Evolutionary conservation across 1,140 invertebrate genomes (phyloP).

Genomic region (Bombyx mandarina): DNA sequence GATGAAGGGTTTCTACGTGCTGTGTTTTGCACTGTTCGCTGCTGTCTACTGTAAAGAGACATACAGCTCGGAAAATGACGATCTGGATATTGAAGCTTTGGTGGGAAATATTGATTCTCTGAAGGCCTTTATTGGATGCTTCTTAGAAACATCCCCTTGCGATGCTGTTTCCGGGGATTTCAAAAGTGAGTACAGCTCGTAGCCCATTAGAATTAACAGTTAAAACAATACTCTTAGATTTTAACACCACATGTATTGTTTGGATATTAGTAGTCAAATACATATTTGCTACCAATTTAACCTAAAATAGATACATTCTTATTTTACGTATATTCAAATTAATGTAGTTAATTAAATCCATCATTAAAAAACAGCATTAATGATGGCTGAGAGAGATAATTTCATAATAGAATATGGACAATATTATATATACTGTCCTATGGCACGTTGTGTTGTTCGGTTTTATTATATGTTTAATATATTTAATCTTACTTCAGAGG

Average conservation of each 20-base stretch:
- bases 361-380: no score
- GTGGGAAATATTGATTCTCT: slow-evolving; percentile 11
- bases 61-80: slow-evolving; percentile 25
- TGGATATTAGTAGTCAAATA: no score
- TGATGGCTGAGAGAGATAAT: no score
- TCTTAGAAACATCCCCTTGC: slow-evolving; percentile 20
- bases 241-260: no score
- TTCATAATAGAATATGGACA: not conserved
- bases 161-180: slow-evolving; percentile 20
- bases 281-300: not conserved
- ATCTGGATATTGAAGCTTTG: slow-evolving; percentile 25
- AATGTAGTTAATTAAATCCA: not conserved
- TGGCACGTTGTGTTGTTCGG: not conserved
- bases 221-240: no score
- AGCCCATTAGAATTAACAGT: no score
- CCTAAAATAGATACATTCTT: not conserved
- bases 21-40: slow-evolving; percentile 16
- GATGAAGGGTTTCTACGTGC: slow-evolving; percentile 23
- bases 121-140: slow-evolving; percentile 17
- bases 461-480: slow-evolving; percentile 1
- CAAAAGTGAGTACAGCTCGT: slow-evolving; percentile 23
- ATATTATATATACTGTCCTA: not conserved
- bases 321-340: not conserved
- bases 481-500: slow-evolving; percentile 27
- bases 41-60: slow-evolving; percentile 13